phyloP scores from a whole-genome alignment of 2,113 vertebrate genomes.

The Notarius lentiginosus region DNA sequence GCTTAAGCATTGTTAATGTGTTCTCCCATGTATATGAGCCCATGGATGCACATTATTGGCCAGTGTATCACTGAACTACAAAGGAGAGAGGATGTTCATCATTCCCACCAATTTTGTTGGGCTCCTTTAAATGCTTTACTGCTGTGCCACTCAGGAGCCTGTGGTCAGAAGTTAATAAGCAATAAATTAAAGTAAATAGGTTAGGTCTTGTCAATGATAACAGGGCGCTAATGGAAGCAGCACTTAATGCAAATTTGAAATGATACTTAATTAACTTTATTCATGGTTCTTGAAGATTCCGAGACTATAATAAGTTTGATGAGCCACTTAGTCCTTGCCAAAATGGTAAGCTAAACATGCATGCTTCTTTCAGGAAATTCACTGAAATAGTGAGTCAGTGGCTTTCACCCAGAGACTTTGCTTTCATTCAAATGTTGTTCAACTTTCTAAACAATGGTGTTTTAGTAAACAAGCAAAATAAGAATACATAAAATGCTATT shows the following conservation, averaged over 20 bases:
- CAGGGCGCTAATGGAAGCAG: conserved; percentile 23
- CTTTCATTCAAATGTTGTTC: background rate
- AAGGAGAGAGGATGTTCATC: background rate
- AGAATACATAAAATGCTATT: background rate
- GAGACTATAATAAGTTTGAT: background rate
- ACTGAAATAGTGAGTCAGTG: background rate
- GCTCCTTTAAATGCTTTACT: background rate
- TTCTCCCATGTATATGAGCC: background rate
- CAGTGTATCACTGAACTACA: background rate
- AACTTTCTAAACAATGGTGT: background rate
- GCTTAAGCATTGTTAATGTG: background rate
- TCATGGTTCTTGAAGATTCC: conserved; percentile 10
- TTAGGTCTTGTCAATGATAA: conserved; percentile 14
- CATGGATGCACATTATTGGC: background rate
- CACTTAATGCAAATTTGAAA: conserved; percentile 17
- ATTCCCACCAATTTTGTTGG: background rate
- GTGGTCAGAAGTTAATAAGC: conserved; percentile 29
- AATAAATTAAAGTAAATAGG: conserved; percentile 23
- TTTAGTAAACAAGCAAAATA: background rate
- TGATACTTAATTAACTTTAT: conserved; percentile 17
- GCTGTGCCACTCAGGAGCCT: conserved; percentile 5
- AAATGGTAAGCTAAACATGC: background rate
- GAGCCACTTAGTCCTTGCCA: background rate
- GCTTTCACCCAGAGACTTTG: background rate
- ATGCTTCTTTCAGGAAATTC: background rate